Percentiles rank a stretch among this genome's conserved stretches.
Evolutionary conservation across 1,140 invertebrate species (phyloP).

Genomic region (Antheraea pernyi): DNA sequence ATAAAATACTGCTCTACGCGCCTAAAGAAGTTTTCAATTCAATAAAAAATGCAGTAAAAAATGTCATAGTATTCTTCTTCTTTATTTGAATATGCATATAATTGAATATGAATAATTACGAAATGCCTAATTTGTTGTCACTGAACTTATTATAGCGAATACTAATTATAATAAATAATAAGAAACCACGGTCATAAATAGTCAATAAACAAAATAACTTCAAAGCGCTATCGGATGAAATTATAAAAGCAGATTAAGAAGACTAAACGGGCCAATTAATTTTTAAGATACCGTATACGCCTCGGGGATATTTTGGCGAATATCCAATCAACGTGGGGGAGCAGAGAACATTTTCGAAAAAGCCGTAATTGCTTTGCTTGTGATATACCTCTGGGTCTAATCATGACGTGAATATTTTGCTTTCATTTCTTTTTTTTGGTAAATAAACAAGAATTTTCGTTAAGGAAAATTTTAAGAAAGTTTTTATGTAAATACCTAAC

Average conservation of each 20-base stretch:
- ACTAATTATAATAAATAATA: too few species aligned
- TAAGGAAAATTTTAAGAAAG: background rate
- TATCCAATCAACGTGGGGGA: background rate
- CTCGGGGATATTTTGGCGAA: background rate
- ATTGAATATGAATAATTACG: too few species aligned
- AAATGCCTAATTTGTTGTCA: too few species aligned
- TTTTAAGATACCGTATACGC: background rate
- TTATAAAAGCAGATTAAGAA: conserved; percentile 27
- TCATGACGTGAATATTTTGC: background rate
- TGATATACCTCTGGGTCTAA: background rate
- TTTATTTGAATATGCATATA: too few species aligned
- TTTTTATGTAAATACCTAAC: background rate
- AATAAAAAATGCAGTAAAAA: too few species aligned
- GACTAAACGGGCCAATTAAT: background rate
- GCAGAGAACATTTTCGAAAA: background rate
- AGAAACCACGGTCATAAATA: too few species aligned
- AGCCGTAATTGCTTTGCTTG: background rate
- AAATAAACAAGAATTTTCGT: background rate
- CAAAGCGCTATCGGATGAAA: conserved; percentile 21
- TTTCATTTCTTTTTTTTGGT: background rate
- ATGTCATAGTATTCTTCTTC: too few species aligned
- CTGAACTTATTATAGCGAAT: too few species aligned
- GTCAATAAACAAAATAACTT: conserved; percentile 1
- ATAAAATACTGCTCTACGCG: too few species aligned
- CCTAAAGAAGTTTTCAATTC: too few species aligned